A percentile compares a stretch with the other conserved stretches of the same genome.
Evolutionary conservation across 35 echinoderm and acorn worm genomes (phyloP).

Genomic region (Ophioderma brevispina): DNA sequence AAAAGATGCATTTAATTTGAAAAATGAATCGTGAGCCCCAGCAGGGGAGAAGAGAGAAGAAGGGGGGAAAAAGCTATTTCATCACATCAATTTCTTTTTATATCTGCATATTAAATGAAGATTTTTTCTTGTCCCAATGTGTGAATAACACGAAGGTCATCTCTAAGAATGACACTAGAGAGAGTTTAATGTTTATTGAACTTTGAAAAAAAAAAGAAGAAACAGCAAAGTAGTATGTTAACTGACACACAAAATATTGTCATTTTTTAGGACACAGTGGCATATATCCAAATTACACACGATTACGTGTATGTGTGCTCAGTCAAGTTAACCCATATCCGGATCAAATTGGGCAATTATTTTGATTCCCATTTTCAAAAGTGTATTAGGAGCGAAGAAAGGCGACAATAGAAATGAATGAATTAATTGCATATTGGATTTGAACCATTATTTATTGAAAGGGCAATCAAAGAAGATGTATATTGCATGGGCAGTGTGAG

Average conservation of each 20-base stretch:
- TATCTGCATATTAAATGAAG: neutral
- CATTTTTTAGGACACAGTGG: neutral
- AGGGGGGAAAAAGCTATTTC: neutral
- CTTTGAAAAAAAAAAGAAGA: no score
- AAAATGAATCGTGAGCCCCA: neutral
- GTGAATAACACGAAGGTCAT: neutral
- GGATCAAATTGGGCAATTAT: conserved; percentile 5
- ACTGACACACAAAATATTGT: neutral
- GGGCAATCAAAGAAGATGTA: neutral
- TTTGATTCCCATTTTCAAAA: conserved; percentile 2
- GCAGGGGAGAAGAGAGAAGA: neutral
- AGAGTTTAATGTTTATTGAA: neutral
- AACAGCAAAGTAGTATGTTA: neutral
- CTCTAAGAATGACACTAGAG: neutral
- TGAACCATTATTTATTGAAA: conserved; percentile 5
- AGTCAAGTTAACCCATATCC: neutral
- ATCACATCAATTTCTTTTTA: neutral
- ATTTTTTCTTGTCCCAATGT: neutral
- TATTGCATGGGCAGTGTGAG: neutral
- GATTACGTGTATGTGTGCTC: neutral
- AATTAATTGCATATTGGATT: conserved; percentile 15
- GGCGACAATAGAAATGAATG: neutral
- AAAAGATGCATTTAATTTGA: neutral
- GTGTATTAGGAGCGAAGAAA: neutral
- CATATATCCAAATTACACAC: neutral